Evolutionary conservation across 2,113 vertebrate genomes (phyloP).

Genomic region (Oreochromis aureus): DNA sequence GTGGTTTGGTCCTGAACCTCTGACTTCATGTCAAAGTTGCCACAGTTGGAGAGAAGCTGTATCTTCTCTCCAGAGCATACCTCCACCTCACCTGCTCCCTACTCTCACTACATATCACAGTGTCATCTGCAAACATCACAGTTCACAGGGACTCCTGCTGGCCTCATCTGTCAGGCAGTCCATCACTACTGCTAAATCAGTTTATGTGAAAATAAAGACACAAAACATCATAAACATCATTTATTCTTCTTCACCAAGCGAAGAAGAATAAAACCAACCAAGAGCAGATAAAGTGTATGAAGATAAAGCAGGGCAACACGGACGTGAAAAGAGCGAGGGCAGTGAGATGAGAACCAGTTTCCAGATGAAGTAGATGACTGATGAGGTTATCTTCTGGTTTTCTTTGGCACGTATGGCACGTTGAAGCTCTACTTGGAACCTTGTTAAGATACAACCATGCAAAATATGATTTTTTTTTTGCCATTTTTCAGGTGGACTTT

Average conservation of each 20-base stretch:
- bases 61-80: neutral
- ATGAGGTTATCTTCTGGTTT: too few relatives aligned
- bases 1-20: too few relatives aligned
- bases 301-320: too few relatives aligned
- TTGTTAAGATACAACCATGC: too few relatives aligned
- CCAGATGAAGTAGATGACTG: conserved; percentile 71
- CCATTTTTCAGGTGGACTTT: too few relatives aligned
- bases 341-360: conserved; percentile 76
- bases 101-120: neutral
- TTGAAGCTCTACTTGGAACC: too few relatives aligned
- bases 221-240: neutral
- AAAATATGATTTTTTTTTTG: too few relatives aligned
- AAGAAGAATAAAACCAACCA: too few relatives aligned
- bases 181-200: neutral
- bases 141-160: neutral
- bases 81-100: neutral
- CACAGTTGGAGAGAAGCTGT: neutral
- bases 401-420: too few relatives aligned
- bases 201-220: neutral
- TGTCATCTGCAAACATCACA: accelerated
- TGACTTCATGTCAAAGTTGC: neutral
- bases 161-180: neutral
- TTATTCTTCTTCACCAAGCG: too few relatives aligned
- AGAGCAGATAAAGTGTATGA: too few relatives aligned
- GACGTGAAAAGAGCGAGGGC: conserved; percentile 55